Evolutionary conservation across 2,113 vertebrate genomes (phyloP), one percentile per base, ranked within the genome.

Genomic region (Chaetura pelagica): DNA sequence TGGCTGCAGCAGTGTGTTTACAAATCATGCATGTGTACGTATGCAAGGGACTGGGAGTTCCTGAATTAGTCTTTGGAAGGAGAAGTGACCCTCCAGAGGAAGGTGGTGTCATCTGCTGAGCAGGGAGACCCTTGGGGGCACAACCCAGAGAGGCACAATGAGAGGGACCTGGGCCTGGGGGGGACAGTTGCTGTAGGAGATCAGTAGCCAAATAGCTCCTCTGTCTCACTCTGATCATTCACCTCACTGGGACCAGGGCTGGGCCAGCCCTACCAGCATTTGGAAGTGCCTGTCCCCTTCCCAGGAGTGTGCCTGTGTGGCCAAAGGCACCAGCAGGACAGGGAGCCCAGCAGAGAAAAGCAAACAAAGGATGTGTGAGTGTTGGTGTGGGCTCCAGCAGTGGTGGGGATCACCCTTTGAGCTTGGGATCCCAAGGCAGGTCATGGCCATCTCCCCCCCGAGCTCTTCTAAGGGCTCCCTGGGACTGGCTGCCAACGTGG

Each of bases 341-440:
- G 20, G 49, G 69, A 90, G 52, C 66, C 32, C 72, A 76, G 71
- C 35, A 42, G 3, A 8, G 8, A 29, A 20, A 24, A 20, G 38
- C 38, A 38, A 38, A 38, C 38, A 38, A 6, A 4, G 0, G 0
- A 20, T 59, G 12, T 8, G 16, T 1, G 9, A 21, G 18, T 48
- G 46, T 48, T 55, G 32, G 48, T 24, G 27, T 32, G 84, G 12
- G 49, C 78, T 35, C 35, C 78, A 46, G 61, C 32, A n/a, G 59
- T 0, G 15, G 3, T 11, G 58, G 16, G 78, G 57, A 20, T 30
- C 78, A 34, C 38, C 5, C 23, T 3, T 66, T 15, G 83, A 44
- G 68, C 10, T 34, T 14, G 23, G 78, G 59, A 69, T 66, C 58
- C 67, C 54, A 26, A 16, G 85, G 58, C 5, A 18, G 2, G 71